Conservation (phyloP, 1,140 invertebrate genomes). For the Drosophila hydei region DNA sequence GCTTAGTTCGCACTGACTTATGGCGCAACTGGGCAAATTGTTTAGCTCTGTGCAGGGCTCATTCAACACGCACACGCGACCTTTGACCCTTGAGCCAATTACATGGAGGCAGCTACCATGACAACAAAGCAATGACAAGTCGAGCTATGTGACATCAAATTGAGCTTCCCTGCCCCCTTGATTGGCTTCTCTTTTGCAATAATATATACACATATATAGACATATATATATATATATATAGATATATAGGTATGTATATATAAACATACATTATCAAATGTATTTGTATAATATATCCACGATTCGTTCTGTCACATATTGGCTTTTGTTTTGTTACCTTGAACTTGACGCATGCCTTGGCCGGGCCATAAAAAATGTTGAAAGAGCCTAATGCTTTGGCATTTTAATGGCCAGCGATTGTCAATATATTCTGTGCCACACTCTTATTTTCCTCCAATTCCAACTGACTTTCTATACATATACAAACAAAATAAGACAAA, state of each 20-base stretch:
- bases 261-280: not conserved
- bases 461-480: slow-evolving; percentile 13
- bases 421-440: slow-evolving; percentile 46
- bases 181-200: slow-evolving; percentile 6
- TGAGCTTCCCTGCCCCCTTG: slow-evolving; percentile 4
- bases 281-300: no score
- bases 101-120: slow-evolving; percentile 7
- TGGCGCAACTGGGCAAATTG: slow-evolving; percentile 5
- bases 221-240: not conserved
- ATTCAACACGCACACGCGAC: slow-evolving; percentile 5
- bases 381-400: slow-evolving; percentile 38
- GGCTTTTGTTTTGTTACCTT: slow-evolving; percentile 32
- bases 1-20: slow-evolving; percentile 4
- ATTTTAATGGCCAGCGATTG: slow-evolving; percentile 46
- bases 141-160: slow-evolving; percentile 16
- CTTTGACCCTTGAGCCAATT: slow-evolving; percentile 19
- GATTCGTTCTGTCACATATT: not conserved
- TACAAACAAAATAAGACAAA: slow-evolving; percentile 8
- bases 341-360: slow-evolving; percentile 46
- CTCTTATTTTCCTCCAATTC: slow-evolving; percentile 41
- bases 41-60: not conserved
- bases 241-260: not conserved
- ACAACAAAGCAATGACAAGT: slow-evolving; percentile 3
- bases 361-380: slow-evolving; percentile 40
- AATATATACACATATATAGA: no score